phyloP scores from a whole-genome alignment of 2,113 vertebrate genomes.

The Pyxicephalus adspersus region DNA sequence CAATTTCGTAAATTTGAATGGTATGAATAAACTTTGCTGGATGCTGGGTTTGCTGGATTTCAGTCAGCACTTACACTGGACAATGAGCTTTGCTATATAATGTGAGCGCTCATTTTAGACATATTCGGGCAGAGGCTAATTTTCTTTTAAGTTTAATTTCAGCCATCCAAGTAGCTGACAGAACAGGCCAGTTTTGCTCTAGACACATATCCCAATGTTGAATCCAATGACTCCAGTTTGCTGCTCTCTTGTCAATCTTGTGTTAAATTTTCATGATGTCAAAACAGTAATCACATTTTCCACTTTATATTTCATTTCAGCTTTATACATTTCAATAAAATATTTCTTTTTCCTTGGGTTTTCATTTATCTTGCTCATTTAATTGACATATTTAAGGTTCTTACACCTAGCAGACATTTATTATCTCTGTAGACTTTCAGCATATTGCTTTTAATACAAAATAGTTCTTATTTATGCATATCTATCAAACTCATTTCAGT shows the following conservation, averaged over 20 bases:
- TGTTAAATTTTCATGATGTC: conserved; percentile 14
- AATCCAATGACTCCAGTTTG: conserved; percentile 24
- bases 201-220: background rate
- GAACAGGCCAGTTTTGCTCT: conserved; percentile 21
- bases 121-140: background rate
- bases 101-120: background rate
- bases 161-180: background rate
- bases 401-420: conserved; percentile 40
- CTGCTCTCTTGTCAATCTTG: background rate
- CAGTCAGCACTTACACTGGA: too few species aligned
- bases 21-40: too few species aligned
- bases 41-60: too few species aligned
- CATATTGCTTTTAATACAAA: conserved; percentile 16
- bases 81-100: too few species aligned
- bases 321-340: conserved; percentile 9
- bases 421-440: conserved; percentile 15
- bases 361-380: conserved; percentile 37
- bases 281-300: conserved; percentile 45
- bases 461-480: conserved; percentile 34
- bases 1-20: too few species aligned
- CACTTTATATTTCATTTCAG: conserved; percentile 47
- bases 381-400: conserved; percentile 43
- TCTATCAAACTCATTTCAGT: background rate
- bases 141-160: background rate
- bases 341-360: background rate